Evolutionary conservation across 1,140 invertebrate species (phyloP).

Genomic region (Oppia nitens): DNA sequence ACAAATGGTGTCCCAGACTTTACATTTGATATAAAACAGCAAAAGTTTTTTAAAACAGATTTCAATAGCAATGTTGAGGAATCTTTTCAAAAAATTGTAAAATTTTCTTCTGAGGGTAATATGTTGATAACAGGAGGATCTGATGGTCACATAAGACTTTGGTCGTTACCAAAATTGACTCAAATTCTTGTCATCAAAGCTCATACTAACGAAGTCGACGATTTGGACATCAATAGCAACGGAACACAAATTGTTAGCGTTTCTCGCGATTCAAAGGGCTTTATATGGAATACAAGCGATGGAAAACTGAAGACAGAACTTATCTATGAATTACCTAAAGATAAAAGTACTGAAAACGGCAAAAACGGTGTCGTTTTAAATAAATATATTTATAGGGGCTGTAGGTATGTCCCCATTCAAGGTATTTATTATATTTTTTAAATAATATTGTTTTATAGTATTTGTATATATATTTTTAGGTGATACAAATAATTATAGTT

Average conservation of each 20-base stretch:
- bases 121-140: constrained; percentile 75
- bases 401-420: constrained; percentile 15
- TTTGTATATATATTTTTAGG: constrained; percentile 49
- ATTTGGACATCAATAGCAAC: constrained; percentile 68
- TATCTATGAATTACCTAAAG: constrained; percentile 48
- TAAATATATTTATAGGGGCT: constrained; percentile 20
- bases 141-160: constrained; percentile 68
- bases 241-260: constrained; percentile 58
- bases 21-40: constrained; percentile 31
- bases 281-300: constrained; percentile 53
- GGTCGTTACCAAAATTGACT: constrained; percentile 63
- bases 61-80: constrained; percentile 43
- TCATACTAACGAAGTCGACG: constrained; percentile 70
- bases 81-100: constrained; percentile 66
- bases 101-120: constrained; percentile 51
- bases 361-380: constrained; percentile 50
- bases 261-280: constrained; percentile 63
- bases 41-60: constrained; percentile 31
- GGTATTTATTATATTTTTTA: background rate
- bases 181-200: constrained; percentile 47
- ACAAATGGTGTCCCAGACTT: constrained; percentile 6
- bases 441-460: background rate
- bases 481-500: constrained; percentile 40
- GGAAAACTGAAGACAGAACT: constrained; percentile 46
- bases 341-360: constrained; percentile 46